Percentiles rank a stretch among this genome's conserved stretches.
phyloP scores from a whole-genome alignment of 2,113 vertebrate genomes.

The Lonchura striata region DNA sequence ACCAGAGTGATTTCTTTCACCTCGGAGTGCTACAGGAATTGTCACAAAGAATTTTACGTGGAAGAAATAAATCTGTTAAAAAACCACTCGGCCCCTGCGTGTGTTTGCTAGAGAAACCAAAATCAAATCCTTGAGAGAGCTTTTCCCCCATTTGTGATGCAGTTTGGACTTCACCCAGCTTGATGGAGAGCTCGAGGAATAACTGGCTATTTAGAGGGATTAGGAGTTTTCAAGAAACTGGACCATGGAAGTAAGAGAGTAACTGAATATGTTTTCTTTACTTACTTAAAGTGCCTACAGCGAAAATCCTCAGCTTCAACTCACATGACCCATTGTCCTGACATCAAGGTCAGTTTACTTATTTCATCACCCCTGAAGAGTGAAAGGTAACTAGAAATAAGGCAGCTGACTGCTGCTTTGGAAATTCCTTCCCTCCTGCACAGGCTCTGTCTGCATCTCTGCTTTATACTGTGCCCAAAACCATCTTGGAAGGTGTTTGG shows the following conservation, averaged over 20 bases:
- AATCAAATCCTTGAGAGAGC: background rate
- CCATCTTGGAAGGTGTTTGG: background rate
- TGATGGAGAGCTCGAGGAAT: background rate
- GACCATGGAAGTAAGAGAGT: background rate
- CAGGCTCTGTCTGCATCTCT: background rate
- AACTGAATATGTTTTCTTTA: background rate
- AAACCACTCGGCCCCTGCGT: background rate
- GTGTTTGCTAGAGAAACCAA: background rate
- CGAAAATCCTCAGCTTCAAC: background rate
- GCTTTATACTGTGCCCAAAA: background rate
- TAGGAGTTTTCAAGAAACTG: background rate
- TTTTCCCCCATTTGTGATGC: accelerated
- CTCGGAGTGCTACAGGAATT: accelerated
- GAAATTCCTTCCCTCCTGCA: background rate
- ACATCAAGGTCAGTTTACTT: background rate
- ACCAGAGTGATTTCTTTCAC: background rate
- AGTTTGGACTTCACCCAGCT: background rate
- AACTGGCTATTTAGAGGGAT: background rate
- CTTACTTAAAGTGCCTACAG: background rate
- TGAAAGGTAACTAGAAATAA: background rate
- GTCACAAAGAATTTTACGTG: background rate
- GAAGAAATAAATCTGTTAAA: background rate
- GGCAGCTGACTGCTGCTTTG: background rate
- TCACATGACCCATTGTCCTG: background rate
- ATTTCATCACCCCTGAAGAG: background rate